Base-by-base conservation (phyloP, 37 sponge, comb jelly and placozoan genomes). In the Cliona cf. orientalis region DNA sequence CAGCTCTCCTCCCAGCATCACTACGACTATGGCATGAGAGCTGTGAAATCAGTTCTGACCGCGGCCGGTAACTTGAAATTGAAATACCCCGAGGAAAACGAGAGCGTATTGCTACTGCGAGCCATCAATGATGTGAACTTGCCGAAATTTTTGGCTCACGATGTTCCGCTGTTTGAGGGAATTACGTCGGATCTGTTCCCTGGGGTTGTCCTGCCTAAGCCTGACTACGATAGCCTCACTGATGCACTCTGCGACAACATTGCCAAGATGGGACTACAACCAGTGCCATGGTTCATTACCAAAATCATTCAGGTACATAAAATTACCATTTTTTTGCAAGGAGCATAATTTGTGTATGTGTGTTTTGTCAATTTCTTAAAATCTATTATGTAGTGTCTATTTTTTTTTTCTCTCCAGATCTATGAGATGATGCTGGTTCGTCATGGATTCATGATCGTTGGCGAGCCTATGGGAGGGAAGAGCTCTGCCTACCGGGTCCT, bases 391-490 rank as follows among this genome's bases (percentile, higher is more conserved):
- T 49, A 49, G 14, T 49, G 53, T 9, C 53, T 19, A 14, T 49
- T 9, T 19, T 9, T 28, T 2, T 53, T 17, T 28, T 6, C 12
- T 32, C 26, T 53, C 0, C 85, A 97, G 94, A 90, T 98, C 3
- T 98, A 95, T 67, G 99, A 98, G 89, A 98, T 98, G 99, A 98
- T 98, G 96, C 72, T 98, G 59, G 99, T 98, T 0, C 86, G 99
- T 19, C 99, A 98, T 62, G 99, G 99, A 12, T 98, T 98, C 82
- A 98, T 98, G 99, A 93, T 98, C 7, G 99, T 98, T 1, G 99
- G 99, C 0, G 99, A 96, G 19, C 84, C 94, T 28, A 87, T 98
- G 95, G 96, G 94, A 38, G 99, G 99, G 6, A 98, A 98, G 81
- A 94, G 92, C 12, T 82, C 86, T n/a, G 99, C 99, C 40, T 95